A percentile compares a stretch with the other conserved stretches of the same genome.
These are phyloP conservation scores for Gymnoscelis rufifasciata DNA, from an alignment of 2,888 invertebrate species.

Conservation along the genomic window DNA sequence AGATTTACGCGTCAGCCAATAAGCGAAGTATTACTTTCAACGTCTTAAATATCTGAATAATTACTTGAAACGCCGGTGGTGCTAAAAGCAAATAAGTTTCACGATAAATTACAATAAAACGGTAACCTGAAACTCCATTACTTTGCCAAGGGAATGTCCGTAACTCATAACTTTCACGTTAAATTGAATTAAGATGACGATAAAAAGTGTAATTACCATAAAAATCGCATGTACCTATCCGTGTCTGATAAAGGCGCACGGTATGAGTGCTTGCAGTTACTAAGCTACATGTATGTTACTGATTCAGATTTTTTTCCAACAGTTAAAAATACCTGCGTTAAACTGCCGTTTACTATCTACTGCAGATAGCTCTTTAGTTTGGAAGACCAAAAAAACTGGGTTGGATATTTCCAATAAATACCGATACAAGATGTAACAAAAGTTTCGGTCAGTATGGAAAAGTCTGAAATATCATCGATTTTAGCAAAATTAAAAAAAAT, in stretches of 20 bases:
- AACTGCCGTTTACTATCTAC: too few species aligned
- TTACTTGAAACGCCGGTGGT: constrained; percentile 38
- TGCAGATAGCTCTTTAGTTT: too few species aligned
- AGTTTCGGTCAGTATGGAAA: too few species aligned
- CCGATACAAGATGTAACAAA: too few species aligned
- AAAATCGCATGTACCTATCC: constrained; percentile 58
- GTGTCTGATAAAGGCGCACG: constrained; percentile 31
- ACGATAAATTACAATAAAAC: constrained; percentile 51
- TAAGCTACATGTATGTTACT: too few species aligned
- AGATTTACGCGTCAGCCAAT: constrained; percentile 40
- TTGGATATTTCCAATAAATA: too few species aligned
- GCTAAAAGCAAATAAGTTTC: constrained; percentile 47
- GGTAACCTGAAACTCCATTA: constrained; percentile 46
- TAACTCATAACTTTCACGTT: constrained; percentile 50
- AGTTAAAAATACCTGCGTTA: too few species aligned
- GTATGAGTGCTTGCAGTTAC: constrained; percentile 2
- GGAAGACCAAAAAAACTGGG: too few species aligned
- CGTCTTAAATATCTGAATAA: constrained; percentile 39
- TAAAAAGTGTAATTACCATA: constrained; percentile 72
- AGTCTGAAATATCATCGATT: too few species aligned
- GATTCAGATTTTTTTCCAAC: too few species aligned
- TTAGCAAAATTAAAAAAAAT: too few species aligned
- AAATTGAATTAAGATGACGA: constrained; percentile 63
- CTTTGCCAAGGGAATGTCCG: constrained; percentile 39
- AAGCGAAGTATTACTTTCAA: constrained; percentile 37